Evolutionary conservation across 1,140 invertebrate species (phyloP), one percentile per base, ranked within the genome.

Genomic region (Charaxes varanes): DNA sequence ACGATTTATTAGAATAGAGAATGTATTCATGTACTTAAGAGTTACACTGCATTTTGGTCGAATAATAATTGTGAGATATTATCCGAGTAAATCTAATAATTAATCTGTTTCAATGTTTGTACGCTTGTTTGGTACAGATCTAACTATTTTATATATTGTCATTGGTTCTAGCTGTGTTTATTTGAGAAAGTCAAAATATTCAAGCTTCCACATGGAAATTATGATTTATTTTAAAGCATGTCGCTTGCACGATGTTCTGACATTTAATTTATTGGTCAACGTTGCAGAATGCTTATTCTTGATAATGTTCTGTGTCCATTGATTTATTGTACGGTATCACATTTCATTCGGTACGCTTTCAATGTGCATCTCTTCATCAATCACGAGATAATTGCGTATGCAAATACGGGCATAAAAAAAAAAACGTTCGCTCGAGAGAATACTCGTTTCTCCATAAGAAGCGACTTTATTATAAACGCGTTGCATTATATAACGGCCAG

Each of bases 321-420:
- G 53, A 57, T 62, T 61, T 69, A 46, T 66, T 58, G 59, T 69
- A 53, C 54, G 60, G 48, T 49, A 54, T 60, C 46, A 56, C 41
- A 53, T 53, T 30, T 59, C 43, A 53, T 65, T 53, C 53, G 58
- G 57, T 63, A 55, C 53, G 72, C 74, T 79, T 82, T 78, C 58
- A 60, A 76, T 82, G 74, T 82, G 63, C 68, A 77, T 71, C 41
- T 55, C 15, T 47, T 63, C 62, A 72, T 72, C 59, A 66, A 69
- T 71, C 50, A 63, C 66, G 37, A 64, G 55, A 31, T 38, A 45
- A 38, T 45, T 45, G 27, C 38, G 21, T 37, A 32, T 24, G 33
- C 21, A 61, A 46, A 56, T 51, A 40, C 44, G 46, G 15, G n/a
- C n/a, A n/a, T n/a, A n/a, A n/a, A 23, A 31, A 23, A 23, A 37